Conservation (phyloP, 2,797 vertebrate genomes). For the Liparis tanakae region DNA sequence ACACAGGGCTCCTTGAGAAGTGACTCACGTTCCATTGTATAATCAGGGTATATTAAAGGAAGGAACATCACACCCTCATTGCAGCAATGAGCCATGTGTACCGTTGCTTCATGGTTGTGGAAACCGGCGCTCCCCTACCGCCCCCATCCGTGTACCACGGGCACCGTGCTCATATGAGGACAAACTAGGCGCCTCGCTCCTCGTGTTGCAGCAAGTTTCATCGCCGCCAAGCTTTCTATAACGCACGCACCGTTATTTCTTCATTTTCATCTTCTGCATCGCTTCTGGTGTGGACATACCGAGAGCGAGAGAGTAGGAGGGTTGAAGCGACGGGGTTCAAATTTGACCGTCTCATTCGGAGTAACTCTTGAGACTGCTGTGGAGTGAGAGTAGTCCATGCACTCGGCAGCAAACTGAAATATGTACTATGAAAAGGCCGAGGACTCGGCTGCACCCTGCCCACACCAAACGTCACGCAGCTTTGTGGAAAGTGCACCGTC, state of each 20-base stretch:
- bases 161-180: constrained; percentile 23
- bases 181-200: not conserved
- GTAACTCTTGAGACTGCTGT: constrained; percentile 5
- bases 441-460: not conserved
- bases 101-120: constrained; percentile 54
- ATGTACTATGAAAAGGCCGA: not conserved
- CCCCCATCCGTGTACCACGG: constrained; percentile 20
- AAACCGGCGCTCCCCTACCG: constrained; percentile 49
- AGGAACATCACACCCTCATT: constrained; percentile 83
- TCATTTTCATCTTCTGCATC: not conserved
- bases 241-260: constrained; percentile 7
- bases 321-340: not conserved
- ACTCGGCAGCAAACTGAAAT: not conserved
- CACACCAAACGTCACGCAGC: constrained; percentile 20
- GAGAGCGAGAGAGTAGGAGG: not conserved
- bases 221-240: not conserved
- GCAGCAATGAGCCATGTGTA: constrained; percentile 67
- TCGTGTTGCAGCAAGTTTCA: constrained; percentile 9
- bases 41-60: constrained; percentile 79
- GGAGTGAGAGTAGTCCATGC: not conserved
- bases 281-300: constrained; percentile 6
- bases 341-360: constrained; percentile 3
- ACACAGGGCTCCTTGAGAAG: constrained; percentile 61
- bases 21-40: constrained; percentile 78
- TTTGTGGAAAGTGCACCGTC: constrained; percentile 28